phyloP scores from a whole-genome alignment of 2,113 vertebrate species.

The Lophotis ruficrista region DNA sequence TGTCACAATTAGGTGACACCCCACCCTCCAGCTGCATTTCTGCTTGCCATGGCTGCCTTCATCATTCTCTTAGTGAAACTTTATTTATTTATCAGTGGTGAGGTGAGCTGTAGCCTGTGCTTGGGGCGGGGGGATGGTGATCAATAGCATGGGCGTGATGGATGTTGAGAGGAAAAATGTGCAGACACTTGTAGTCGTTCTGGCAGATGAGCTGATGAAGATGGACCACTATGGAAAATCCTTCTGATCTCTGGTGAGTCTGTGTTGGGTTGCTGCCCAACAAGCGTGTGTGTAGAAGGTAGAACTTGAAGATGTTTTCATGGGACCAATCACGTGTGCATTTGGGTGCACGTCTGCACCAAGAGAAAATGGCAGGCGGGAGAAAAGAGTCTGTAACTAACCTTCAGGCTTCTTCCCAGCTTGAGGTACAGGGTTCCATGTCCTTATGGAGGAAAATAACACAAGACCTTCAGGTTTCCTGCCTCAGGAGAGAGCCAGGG shows the following conservation, averaged over 20 bases:
- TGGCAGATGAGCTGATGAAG: not conserved
- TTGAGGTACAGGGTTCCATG: not conserved
- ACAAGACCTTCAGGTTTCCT: too few species aligned
- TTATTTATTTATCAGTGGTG: not conserved
- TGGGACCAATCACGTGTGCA: not conserved
- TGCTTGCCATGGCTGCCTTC: not conserved
- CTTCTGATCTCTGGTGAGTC: not conserved
- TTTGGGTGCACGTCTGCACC: not conserved
- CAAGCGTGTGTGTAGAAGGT: not conserved
- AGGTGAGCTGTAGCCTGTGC: not conserved
- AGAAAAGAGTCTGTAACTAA: not conserved
- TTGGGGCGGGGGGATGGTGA: not conserved
- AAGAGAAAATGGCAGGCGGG: not conserved
- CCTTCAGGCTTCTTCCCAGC: not conserved
- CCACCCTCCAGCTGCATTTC: not conserved
- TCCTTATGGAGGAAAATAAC: not conserved
- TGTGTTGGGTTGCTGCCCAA: not conserved
- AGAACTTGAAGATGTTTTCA: not conserved
- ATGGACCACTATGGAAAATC: not conserved
- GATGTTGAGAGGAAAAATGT: not conserved
- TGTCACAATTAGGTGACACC: not conserved
- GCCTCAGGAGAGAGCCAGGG: not conserved
- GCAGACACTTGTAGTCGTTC: not conserved
- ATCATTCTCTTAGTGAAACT: not conserved
- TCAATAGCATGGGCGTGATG: not conserved